Conservation (phyloP, 2,888 invertebrate species). For the Sepioteuthis lessoniana region DNA sequence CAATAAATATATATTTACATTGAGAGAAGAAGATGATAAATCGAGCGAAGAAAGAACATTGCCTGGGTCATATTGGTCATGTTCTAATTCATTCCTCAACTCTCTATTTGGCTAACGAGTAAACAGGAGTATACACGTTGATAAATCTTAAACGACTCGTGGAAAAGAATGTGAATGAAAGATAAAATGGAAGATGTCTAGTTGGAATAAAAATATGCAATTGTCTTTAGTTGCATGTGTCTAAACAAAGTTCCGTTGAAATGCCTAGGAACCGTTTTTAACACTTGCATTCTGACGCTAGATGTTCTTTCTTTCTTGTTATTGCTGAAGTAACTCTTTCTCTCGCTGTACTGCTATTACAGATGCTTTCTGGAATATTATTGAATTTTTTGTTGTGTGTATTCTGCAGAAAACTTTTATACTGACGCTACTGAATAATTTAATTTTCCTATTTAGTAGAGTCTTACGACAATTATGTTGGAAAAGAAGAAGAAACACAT, state of each 20-base stretch:
- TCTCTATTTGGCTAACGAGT: not conserved
- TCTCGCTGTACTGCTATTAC: no score
- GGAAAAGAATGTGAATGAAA: not conserved
- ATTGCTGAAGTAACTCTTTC: no score
- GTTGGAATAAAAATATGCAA: not conserved
- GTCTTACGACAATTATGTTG: no score
- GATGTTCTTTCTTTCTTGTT: not conserved
- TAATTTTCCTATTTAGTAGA: no score
- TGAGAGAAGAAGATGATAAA: not conserved
- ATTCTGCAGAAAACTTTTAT: no score
- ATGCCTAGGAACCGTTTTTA: not conserved
- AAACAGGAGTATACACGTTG: not conserved
- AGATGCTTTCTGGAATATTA: no score
- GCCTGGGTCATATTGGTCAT: not conserved
- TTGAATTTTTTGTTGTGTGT: no score
- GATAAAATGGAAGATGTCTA: not conserved
- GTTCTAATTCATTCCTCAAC: not conserved
- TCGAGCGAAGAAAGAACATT: not conserved
- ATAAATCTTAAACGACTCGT: not conserved
- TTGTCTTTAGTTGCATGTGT: not conserved
- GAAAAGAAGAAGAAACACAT: no score
- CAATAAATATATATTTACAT: not conserved
- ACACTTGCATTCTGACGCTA: not conserved
- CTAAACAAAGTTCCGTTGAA: not conserved
- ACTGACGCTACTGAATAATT: no score